These are phyloP conservation scores for Potamarius usumacintae DNA, from an alignment of 2,113 vertebrate species.

Conservation along the genomic window DNA sequence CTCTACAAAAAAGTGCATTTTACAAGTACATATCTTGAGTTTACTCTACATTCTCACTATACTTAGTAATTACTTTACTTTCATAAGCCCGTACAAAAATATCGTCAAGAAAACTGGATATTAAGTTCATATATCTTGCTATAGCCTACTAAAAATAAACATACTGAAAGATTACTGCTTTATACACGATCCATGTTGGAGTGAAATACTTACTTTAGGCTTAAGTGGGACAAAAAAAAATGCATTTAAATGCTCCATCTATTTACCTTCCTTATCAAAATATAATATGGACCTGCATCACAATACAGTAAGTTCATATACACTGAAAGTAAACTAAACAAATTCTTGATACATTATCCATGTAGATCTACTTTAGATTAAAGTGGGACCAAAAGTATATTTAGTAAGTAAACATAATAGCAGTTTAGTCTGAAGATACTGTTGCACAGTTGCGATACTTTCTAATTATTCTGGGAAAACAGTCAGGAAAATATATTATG, in stretches of 20 bases:
- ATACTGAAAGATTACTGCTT: not conserved
- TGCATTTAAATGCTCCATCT: no score
- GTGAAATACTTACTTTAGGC: not conserved
- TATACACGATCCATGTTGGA: not conserved
- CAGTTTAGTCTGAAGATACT: not conserved
- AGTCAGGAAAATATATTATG: not conserved
- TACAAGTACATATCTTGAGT: no score
- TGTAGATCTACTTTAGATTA: not conserved
- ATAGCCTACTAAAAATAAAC: not conserved
- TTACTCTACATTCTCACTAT: no score
- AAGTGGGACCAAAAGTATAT: not conserved
- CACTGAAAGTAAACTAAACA: not conserved
- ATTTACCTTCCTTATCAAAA: no score
- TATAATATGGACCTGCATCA: not conserved
- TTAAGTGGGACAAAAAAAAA: not conserved
- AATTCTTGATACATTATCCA: not conserved
- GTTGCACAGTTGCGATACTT: not conserved
- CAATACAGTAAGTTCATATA: not conserved
- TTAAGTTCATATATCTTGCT: not conserved
- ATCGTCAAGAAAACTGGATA: not conserved
- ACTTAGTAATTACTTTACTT: not conserved
- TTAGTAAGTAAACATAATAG: not conserved
- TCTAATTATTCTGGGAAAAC: not conserved
- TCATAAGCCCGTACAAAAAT: not conserved
- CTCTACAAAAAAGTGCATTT: no score